Conservation (phyloP, 2,888 invertebrate species). For the Drosophila kanekoi region DNA sequence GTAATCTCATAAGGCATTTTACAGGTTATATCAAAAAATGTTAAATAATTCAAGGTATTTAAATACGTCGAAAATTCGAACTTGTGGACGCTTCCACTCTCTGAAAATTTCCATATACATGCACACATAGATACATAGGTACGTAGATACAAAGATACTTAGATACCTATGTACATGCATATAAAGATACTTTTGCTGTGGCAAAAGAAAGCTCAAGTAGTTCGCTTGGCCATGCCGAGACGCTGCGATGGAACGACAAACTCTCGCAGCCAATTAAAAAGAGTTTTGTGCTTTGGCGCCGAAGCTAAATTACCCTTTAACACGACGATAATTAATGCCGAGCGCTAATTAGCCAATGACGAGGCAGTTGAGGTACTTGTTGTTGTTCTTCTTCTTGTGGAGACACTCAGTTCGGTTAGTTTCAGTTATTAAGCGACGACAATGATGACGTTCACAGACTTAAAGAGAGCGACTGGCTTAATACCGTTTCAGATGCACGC, state of each 20-base stretch:
- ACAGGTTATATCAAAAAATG: too few relatives aligned
- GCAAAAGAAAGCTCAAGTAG: constrained; percentile 3
- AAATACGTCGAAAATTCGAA: too few relatives aligned
- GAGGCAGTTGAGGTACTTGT: constrained; percentile 22
- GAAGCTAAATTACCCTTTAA: constrained; percentile 41
- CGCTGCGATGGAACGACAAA: background rate
- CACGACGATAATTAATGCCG: constrained; percentile 53
- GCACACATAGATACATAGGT: too few relatives aligned
- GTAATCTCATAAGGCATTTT: too few relatives aligned
- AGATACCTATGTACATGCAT: too few relatives aligned
- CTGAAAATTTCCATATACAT: too few relatives aligned
- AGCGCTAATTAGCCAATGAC: constrained; percentile 76
- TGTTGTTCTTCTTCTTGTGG: background rate
- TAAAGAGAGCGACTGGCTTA: constrained; percentile 41
- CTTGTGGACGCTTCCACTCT: too few relatives aligned
- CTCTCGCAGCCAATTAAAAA: constrained; percentile 42
- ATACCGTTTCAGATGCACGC: constrained; percentile 19
- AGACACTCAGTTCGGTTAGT: constrained; percentile 5
- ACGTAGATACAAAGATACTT: too few relatives aligned
- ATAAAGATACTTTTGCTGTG: too few relatives aligned
- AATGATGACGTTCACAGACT: constrained; percentile 16
- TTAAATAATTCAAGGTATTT: too few relatives aligned
- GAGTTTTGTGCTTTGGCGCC: constrained; percentile 20
- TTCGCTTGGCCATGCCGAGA: background rate
- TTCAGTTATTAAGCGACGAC: constrained; percentile 49